Evolutionary conservation across 2,888 invertebrate genomes (phyloP).

Genomic region (Calameuta idolon): DNA sequence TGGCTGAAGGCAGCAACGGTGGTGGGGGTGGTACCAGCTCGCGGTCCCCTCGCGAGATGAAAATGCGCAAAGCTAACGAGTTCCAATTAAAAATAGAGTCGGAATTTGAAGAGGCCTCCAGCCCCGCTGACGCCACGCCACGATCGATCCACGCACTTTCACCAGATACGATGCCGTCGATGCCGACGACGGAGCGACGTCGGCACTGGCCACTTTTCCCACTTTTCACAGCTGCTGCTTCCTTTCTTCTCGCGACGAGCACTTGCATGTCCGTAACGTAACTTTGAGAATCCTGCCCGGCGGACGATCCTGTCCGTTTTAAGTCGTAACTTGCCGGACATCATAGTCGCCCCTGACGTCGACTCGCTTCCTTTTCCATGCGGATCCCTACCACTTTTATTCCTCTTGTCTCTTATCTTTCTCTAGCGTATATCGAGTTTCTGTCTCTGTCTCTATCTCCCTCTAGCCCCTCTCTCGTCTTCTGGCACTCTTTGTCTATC

Average conservation of each 20-base stretch:
- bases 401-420: slow-evolving; percentile 16
- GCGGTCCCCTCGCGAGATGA: slow-evolving; percentile 68
- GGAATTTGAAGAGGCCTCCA: slow-evolving; percentile 38
- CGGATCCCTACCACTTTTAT: slow-evolving; percentile 22
- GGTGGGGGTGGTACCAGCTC: slow-evolving; percentile 14
- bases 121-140: not conserved
- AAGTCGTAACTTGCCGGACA: no score
- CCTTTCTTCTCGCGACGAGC: no score
- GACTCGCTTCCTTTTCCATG: slow-evolving; percentile 10
- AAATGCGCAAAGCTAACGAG: slow-evolving; percentile 73
- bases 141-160: slow-evolving; percentile 13
- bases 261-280: no score
- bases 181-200: no score
- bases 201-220: no score
- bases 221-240: no score
- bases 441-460: slow-evolving; percentile 16
- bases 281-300: no score
- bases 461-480: slow-evolving; percentile 8
- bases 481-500: slow-evolving; percentile 4
- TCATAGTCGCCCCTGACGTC: slow-evolving; percentile 15
- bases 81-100: slow-evolving; percentile 72
- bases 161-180: no score
- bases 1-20: slow-evolving; percentile 19
- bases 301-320: no score
- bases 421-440: not conserved